phyloP scores from a whole-genome alignment of 2,113 vertebrate genomes.

The Semicossyphus pulcher region DNA sequence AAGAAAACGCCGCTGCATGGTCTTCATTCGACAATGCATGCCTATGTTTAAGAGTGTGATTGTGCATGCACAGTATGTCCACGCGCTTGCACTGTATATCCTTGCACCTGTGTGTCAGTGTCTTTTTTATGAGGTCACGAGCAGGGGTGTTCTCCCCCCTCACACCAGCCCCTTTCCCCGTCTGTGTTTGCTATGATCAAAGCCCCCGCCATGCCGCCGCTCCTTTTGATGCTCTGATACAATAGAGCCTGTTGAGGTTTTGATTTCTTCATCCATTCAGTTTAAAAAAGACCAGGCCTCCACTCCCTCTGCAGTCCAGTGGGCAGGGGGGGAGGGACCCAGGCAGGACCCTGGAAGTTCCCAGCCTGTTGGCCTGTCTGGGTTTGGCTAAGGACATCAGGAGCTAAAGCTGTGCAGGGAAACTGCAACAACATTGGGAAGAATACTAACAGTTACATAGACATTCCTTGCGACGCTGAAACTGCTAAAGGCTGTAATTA shows the following conservation, averaged over 20 bases:
- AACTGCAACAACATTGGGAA: not conserved
- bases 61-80: conserved; percentile 18
- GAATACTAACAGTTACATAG: not conserved
- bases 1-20: conserved; percentile 52
- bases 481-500: conserved; percentile 7
- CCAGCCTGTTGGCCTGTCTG: conserved; percentile 41
- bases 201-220: conserved; percentile 55
- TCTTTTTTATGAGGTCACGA: conserved; percentile 65
- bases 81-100: conserved; percentile 25
- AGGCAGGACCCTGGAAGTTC: conserved; percentile 36
- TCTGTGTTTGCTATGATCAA: conserved; percentile 72
- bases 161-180: conserved; percentile 31
- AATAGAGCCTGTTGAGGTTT: conserved; percentile 73
- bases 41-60: not conserved
- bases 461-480: too few relatives aligned
- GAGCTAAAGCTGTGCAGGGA: not conserved
- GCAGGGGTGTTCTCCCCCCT: conserved; percentile 40
- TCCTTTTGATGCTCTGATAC: conserved; percentile 73
- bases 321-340: conserved; percentile 4
- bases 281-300: conserved; percentile 47
- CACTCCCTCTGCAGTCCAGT: conserved; percentile 29
- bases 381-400: not conserved
- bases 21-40: conserved; percentile 35
- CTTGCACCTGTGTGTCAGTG: conserved; percentile 60
- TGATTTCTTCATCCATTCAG: conserved; percentile 74